These are phyloP conservation scores for Hipparchia sbordonii DNA, from an alignment of 2,888 invertebrate genomes.

Conservation along the genomic window DNA sequence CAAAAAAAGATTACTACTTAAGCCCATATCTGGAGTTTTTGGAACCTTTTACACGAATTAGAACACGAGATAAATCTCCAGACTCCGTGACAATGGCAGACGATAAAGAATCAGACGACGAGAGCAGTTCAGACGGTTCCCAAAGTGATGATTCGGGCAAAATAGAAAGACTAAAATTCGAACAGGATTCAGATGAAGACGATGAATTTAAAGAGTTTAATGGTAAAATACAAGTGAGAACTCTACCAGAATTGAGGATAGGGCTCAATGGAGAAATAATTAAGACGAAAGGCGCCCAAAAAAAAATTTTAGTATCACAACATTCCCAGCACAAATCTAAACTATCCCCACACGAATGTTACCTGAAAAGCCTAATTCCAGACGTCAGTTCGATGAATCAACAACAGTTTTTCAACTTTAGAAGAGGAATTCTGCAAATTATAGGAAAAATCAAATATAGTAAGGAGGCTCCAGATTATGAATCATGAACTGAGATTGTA, in stretches of 20 bases:
- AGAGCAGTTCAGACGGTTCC: background rate
- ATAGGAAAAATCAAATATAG: conserved; percentile 12
- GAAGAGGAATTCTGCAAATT: conserved; percentile 15
- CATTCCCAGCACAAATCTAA: background rate
- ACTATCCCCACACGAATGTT: conserved; percentile 4
- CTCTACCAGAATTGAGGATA: conserved; percentile 1
- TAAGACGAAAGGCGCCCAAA: background rate
- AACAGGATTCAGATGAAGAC: background rate
- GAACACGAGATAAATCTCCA: background rate
- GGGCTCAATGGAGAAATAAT: background rate
- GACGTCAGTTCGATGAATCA: conserved; percentile 8
- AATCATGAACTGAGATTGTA: background rate
- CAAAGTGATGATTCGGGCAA: background rate
- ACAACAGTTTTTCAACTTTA: conserved; percentile 4
- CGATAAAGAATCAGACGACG: background rate
- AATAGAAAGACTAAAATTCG: background rate
- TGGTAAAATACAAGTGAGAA: conserved; percentile 12
- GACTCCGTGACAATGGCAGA: background rate
- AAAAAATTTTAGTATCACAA: background rate
- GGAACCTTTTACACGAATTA: background rate
- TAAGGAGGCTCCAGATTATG: background rate
- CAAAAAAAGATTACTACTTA: conserved; percentile 5
- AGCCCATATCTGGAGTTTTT: background rate
- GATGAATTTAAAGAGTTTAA: background rate
- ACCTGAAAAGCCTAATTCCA: conserved; percentile 8